Evolutionary conservation across 2,888 invertebrate species (phyloP).

Genomic region (Papilio demoleus): DNA sequence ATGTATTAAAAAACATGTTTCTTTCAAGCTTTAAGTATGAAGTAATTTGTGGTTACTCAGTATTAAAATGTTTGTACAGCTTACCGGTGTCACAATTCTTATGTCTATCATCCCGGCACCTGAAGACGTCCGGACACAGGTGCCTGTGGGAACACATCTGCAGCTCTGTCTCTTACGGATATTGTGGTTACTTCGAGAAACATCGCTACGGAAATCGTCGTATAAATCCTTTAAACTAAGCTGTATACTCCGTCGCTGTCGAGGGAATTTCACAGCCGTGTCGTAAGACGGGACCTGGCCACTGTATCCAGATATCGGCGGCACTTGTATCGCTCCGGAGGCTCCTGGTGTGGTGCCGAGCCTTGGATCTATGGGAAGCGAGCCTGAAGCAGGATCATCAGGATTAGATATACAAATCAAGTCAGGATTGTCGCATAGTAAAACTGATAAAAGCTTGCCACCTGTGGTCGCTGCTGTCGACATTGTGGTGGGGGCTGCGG

Average conservation of each 20-base stretch:
- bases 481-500: conserved; percentile 40
- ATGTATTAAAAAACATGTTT: too few species aligned
- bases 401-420: conserved; percentile 76
- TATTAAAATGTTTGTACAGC: conserved; percentile 45
- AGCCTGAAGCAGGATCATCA: conserved; percentile 70
- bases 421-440: conserved; percentile 74
- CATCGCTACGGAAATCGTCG: conserved; percentile 30
- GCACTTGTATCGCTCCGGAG: conserved; percentile 61
- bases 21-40: too few species aligned
- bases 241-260: conserved; percentile 60
- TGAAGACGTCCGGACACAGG: conserved; percentile 65
- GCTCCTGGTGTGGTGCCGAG: conserved; percentile 72
- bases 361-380: conserved; percentile 76
- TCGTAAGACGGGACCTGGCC: conserved; percentile 64
- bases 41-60: too few species aligned
- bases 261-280: conserved; percentile 71
- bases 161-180: conserved; percentile 74
- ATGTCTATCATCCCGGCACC: conserved; percentile 85
- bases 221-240: conserved; percentile 38
- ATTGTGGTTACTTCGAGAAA: conserved; percentile 50
- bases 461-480: conserved; percentile 51
- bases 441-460: conserved; percentile 66
- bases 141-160: conserved; percentile 68
- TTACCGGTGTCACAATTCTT: conserved; percentile 85
- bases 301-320: conserved; percentile 65